Evolutionary conservation across 2,888 invertebrate species (phyloP).

Genomic region (Drosophila suboccidentalis): DNA sequence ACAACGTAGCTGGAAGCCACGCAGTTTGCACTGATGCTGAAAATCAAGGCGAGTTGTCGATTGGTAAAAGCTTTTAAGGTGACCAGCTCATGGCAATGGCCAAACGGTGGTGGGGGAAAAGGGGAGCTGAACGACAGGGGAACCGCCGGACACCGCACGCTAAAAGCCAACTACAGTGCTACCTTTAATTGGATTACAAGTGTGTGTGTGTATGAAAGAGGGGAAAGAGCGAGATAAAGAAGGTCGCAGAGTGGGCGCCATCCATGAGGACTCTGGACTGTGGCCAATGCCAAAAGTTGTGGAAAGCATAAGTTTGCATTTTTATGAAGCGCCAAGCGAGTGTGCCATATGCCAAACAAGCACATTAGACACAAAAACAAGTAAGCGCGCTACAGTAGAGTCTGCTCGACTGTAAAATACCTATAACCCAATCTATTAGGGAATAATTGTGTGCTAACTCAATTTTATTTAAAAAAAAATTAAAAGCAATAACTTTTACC

Average conservation of each 20-base stretch:
- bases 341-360: slow-evolving; percentile 64
- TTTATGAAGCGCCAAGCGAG: slow-evolving; percentile 74
- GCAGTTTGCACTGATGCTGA: slow-evolving; percentile 66
- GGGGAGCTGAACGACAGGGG: slow-evolving; percentile 21
- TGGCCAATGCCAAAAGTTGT: slow-evolving; percentile 68
- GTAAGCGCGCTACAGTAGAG: neutral
- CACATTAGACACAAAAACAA: slow-evolving; percentile 43
- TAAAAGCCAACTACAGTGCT: slow-evolving; percentile 82
- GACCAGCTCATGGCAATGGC: slow-evolving; percentile 50
- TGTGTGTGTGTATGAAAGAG: slow-evolving; percentile 49
- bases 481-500: no score
- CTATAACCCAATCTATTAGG: neutral
- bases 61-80: slow-evolving; percentile 80
- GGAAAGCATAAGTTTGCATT: slow-evolving; percentile 81
- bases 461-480: no score
- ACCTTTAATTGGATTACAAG: slow-evolving; percentile 83
- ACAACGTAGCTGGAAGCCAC: slow-evolving; percentile 38
- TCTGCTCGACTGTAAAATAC: neutral
- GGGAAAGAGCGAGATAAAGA: slow-evolving; percentile 23
- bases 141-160: slow-evolving; percentile 61
- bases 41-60: slow-evolving; percentile 78
- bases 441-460: no score
- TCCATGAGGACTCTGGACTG: slow-evolving; percentile 45
- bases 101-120: neutral
- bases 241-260: slow-evolving; percentile 33